A percentile compares a stretch with the other conserved stretches of the same genome.
Conservation (phyloP, 2,113 vertebrate genomes). For the Bubo scandiacus region DNA sequence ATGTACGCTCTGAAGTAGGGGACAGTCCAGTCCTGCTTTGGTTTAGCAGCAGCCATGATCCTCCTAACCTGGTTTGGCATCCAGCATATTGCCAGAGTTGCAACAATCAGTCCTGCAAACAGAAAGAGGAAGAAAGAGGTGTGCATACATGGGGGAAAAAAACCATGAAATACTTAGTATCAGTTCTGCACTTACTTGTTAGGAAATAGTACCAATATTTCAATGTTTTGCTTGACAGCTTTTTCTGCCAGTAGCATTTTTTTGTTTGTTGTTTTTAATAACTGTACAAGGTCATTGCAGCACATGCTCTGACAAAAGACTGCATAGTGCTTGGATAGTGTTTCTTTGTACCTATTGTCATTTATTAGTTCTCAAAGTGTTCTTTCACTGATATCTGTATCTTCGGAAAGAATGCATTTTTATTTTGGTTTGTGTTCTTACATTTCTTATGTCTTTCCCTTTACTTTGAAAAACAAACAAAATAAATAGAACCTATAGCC, state of each 20-base stretch:
- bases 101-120: conserved; percentile 85
- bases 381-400: conserved; percentile 49
- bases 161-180: background rate
- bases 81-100: conserved; percentile 87
- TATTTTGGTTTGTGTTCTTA: background rate
- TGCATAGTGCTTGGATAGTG: conserved; percentile 42
- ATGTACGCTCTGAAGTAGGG: conserved; percentile 82
- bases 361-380: conserved; percentile 56
- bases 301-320: conserved; percentile 48
- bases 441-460: conserved; percentile 30
- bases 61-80: conserved; percentile 90
- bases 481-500: conserved; percentile 63
- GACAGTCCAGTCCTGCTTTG: conserved; percentile 83
- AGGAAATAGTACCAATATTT: conserved; percentile 59
- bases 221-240: conserved; percentile 65
- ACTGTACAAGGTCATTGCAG: conserved; percentile 51
- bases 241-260: conserved; percentile 61
- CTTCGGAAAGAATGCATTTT: conserved; percentile 40
- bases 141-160: background rate
- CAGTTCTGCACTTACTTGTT: conserved; percentile 48
- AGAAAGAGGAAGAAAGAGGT: background rate
- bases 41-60: conserved; percentile 86
- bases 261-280: conserved; percentile 38
- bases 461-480: conserved; percentile 47
- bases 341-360: conserved; percentile 56